phyloP scores from a whole-genome alignment of 2,797 vertebrate genomes.

The Poeciliopsis presidionis region DNA sequence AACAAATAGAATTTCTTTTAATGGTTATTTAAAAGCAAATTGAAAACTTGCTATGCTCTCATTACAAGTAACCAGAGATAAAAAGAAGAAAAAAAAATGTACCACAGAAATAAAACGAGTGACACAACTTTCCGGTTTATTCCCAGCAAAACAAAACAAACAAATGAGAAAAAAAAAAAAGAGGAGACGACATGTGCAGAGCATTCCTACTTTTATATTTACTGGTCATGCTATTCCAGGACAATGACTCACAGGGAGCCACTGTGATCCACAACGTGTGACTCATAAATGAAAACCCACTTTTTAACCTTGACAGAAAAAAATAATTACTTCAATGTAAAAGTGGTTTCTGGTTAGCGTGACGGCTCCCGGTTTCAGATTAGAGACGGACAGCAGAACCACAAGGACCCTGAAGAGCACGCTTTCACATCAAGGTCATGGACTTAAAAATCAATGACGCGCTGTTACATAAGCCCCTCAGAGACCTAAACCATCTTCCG shows the following conservation, averaged over 20 bases:
- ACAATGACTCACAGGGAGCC: slow-evolving; percentile 37
- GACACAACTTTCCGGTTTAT: not conserved
- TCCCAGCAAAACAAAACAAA: not conserved
- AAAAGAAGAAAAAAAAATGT: not conserved
- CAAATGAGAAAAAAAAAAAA: not conserved
- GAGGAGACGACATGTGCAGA: slow-evolving; percentile 12
- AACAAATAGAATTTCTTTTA: not conserved
- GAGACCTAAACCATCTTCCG: slow-evolving; percentile 41
- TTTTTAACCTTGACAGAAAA: slow-evolving; percentile 45
- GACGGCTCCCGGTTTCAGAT: slow-evolving; percentile 44
- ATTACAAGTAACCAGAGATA: not conserved
- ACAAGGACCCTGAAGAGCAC: slow-evolving; percentile 33
- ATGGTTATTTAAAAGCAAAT: not conserved
- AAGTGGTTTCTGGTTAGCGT: slow-evolving; percentile 22
- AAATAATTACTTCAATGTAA: slow-evolving; percentile 17
- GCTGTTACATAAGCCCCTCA: slow-evolving; percentile 58
- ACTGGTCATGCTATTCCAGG: slow-evolving; percentile 21
- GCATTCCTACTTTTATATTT: slow-evolving; percentile 13
- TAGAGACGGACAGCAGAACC: slow-evolving; percentile 32
- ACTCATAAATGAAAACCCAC: slow-evolving; percentile 31
- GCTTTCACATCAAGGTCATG: slow-evolving; percentile 65
- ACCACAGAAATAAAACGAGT: slow-evolving; percentile 20
- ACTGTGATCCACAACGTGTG: slow-evolving; percentile 32
- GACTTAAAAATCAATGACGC: slow-evolving; percentile 48
- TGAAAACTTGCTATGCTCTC: no score